Evolutionary conservation across 2,113 vertebrate genomes (phyloP), one percentile per base, ranked within the genome.

Genomic region (Ornithorhynchus anatinus): DNA sequence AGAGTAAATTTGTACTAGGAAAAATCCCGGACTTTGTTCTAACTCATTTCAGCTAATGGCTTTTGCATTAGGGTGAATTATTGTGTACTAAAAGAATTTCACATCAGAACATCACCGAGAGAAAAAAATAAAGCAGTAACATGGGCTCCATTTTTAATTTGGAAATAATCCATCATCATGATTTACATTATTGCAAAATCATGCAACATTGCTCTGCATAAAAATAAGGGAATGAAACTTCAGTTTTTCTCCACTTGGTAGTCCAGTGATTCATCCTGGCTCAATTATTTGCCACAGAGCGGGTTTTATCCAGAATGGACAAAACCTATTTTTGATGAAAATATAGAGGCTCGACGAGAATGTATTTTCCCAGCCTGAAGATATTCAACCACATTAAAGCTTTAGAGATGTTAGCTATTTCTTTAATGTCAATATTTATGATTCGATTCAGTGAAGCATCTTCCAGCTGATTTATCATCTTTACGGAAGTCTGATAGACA

Each of bases 41-140:
- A 65, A 73, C 78, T 77, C 33, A 58, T 59, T 77, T 69, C 67
- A 50, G 2, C 36, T 32, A 54, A 48, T 79, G 1, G 2, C 29
- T 54, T 82, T 80, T 77, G 44, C 17, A 35, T 82, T 73, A 45
- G 22, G 51, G 19, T 75, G 7, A 84, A 42, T 52, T 53, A 77
- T 19, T 63, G 64, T 79, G 39, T 4, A 36, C 23, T 60, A 32
- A 63, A 31, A 50, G 25, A 70, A 38, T 78, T 75, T 25, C 58
- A 32, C 33, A 59, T 67, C 15, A 22, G 39, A 77, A 67, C 9
- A 57, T 10, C 51, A 16, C 48, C 65, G 79, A 60, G 69, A 33
- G 31, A 59, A 68, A 65, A 64, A 29, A 44, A 61, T n/a, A 27
- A 32, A 40, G 13, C 8, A 3, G 7, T 54, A 32, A 57, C 22